Evolutionary conservation across 1,140 invertebrate species (phyloP).

Genomic region (Orussus abietinus): DNA sequence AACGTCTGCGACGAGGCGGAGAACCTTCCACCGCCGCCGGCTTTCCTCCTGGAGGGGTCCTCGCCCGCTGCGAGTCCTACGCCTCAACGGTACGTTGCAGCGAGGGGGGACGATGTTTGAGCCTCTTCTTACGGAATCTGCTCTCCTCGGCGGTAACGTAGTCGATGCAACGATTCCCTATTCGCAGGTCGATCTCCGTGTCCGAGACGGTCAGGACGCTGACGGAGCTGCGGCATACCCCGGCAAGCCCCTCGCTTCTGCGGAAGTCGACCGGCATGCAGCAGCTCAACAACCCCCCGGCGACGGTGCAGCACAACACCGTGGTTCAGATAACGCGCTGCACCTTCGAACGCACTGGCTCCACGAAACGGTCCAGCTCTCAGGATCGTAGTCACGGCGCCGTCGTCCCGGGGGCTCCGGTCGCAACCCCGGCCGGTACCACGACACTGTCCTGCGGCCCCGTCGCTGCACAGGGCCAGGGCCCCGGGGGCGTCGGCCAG

Average conservation of each 20-base stretch:
- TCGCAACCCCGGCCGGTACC: conserved; percentile 62
- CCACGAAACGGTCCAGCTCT: conserved; percentile 25
- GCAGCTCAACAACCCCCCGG: conserved; percentile 23
- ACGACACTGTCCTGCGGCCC: background rate
- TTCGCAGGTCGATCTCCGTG: conserved; percentile 56
- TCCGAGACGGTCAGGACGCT: conserved; percentile 82
- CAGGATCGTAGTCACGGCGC: conserved; percentile 31
- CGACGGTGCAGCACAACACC: conserved; percentile 16
- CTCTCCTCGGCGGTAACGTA: no score
- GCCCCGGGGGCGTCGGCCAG: conserved; percentile 55
- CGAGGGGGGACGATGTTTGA: no score
- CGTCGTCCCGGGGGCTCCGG: conserved; percentile 54
- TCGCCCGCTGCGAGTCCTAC: conserved; percentile 45
- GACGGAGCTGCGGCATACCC: conserved; percentile 80
- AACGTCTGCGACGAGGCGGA: conserved; percentile 52
- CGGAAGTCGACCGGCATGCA: conserved; percentile 53
- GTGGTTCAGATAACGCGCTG: conserved; percentile 35
- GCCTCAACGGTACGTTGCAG: conserved; percentile 36
- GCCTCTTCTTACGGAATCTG: no score
- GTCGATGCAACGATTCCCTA: conserved; percentile 4
- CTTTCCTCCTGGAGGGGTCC: conserved; percentile 69
- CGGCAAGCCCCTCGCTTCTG: conserved; percentile 75
- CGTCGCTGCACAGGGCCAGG: conserved; percentile 29
- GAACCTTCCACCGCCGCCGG: conserved; percentile 78
- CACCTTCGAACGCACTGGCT: conserved; percentile 32